Base-by-base conservation (phyloP, 2,888 invertebrate species). In the Capitulum mitella region DNA sequence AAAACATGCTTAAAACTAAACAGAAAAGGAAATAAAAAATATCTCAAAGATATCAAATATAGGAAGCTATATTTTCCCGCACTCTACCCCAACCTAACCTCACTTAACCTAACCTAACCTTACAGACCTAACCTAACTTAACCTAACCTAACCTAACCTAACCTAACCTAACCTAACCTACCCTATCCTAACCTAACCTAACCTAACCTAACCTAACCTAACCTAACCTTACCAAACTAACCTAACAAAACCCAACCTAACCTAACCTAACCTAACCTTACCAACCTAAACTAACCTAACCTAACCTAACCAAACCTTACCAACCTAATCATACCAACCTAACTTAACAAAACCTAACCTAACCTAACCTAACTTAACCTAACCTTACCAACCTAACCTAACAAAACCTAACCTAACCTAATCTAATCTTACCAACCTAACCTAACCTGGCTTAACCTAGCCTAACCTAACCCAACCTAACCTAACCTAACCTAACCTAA, bases 1-100 rank as follows among this genome's bases (percentile, higher is more conserved):
- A n/a, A n/a, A n/a, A n/a, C n/a, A n/a, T n/a, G n/a, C n/a, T n/a
- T n/a, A n/a, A n/a, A n/a, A n/a, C n/a, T n/a, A n/a, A n/a, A n/a
- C n/a, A n/a, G n/a, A n/a, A n/a, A n/a, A n/a, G n/a, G n/a, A n/a
- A n/a, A n/a, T n/a, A n/a, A n/a, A n/a, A n/a, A n/a, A n/a, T n/a
- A n/a, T n/a, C n/a, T n/a, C n/a, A n/a, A n/a, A n/a, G n/a, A n/a
- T n/a, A n/a, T n/a, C n/a, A n/a, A n/a, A n/a, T n/a, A n/a, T n/a
- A n/a, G n/a, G n/a, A n/a, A n/a, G n/a, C n/a, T n/a, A n/a, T n/a
- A n/a, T n/a, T n/a, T n/a, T n/a, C n/a, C n/a, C n/a, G n/a, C n/a
- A n/a, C n/a, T n/a, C 78, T 78, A 78, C 75, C 78, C 78, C 51
- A 78, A 78, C 78, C 78, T 78, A 78, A 77, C 77, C 77, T 77